Evolutionary conservation across 2,113 vertebrate genomes (phyloP), one percentile per base, ranked within the genome.

Genomic region (Phrynocephalus versicolor): DNA sequence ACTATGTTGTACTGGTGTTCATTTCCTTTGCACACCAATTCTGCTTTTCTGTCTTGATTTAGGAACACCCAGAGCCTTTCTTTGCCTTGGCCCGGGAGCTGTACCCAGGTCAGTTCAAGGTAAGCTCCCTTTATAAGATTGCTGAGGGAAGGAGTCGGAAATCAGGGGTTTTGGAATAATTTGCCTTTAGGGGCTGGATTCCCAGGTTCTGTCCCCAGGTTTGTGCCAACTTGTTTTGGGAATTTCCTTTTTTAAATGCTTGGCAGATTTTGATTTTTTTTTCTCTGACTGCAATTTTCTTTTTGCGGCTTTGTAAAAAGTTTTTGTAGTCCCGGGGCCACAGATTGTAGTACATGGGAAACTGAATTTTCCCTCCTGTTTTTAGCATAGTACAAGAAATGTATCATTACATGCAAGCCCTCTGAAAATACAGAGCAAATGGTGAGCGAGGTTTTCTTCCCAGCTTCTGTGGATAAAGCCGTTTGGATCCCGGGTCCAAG

Each of bases 51-150:
- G 30, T 88, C 6, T 41, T 18, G 81, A n/a, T 41, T 75, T 93
- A 99, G 98, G 95, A 97, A 97, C 97, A 99, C 85, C 98, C 98
- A 0, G 98, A 99, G 83, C 97, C 98, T 0, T 98, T 99, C 91
- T 98, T 99, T 7, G 95, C 98, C 45, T 94, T 99, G 9, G 97
- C 98, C 55, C 97, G 90, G 84, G 98, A 99, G 90, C 97, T 99
- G 33, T 99, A 97, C 89, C 98, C 98, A 0, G 98, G 97, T 82
- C 97, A 98, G 91, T 98, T 99, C 88, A 99, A 98, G 98, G 98
- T 99, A 72, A 94, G 87, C 21, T n/a, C 33, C 25, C 1, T 41
- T 41, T 60, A 25, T 33, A 58, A 9, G 45, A 10, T 30, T 35
- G 51, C 8, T 51, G 16, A 35, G 51, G 39, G 8, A 9, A 37